These are phyloP conservation scores for Stomatorhinus ivindoensis DNA, from an alignment of 2,113 vertebrate genomes.

Conservation along the genomic window DNA sequence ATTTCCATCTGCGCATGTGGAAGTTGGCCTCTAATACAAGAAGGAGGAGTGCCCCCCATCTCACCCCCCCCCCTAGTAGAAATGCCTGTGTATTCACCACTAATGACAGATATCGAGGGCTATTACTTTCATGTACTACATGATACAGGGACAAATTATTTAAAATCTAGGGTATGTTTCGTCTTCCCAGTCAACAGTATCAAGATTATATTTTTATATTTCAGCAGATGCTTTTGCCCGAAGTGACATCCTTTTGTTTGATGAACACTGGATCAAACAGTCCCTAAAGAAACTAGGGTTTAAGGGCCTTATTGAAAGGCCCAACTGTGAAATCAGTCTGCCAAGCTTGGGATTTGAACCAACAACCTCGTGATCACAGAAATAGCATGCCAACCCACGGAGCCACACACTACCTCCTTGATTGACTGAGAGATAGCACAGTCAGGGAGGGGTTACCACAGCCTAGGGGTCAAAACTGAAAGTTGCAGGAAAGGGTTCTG, in stretches of 20 bases:
- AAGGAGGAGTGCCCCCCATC: neutral
- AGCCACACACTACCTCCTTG: neutral
- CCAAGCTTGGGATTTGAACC: neutral
- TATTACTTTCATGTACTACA: neutral
- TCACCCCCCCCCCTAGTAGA: neutral
- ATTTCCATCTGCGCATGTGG: slow-evolving; percentile 39
- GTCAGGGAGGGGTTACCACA: neutral
- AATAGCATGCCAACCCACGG: neutral
- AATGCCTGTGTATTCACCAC: neutral
- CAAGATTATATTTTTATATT: neutral
- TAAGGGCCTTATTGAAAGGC: neutral
- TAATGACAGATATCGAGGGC: neutral
- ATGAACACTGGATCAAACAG: neutral
- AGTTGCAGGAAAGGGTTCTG: neutral
- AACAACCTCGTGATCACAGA: neutral
- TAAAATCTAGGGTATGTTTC: neutral
- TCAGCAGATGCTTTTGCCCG: neutral
- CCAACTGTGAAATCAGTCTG: neutral
- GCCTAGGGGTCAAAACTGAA: neutral
- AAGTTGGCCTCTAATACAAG: slow-evolving; percentile 40
- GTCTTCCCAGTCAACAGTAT: neutral
- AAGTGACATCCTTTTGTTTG: neutral
- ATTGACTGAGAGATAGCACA: neutral
- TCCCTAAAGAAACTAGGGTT: neutral
- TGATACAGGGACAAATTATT: neutral